Evolutionary conservation across 2,797 vertebrate genomes (phyloP).

Genomic region (Echeneis naucrates): DNA sequence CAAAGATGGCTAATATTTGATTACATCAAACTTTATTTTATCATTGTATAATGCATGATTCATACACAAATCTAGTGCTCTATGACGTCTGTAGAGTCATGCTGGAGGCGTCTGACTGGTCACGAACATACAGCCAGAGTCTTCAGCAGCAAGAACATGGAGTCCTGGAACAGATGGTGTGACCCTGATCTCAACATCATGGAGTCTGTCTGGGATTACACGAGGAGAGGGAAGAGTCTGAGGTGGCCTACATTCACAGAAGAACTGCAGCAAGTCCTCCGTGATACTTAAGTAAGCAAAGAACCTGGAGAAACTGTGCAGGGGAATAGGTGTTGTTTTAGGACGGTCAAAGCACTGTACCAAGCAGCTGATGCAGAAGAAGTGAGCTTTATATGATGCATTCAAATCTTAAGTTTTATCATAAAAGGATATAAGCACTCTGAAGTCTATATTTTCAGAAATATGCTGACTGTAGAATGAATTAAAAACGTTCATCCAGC

Average conservation of each 20-base stretch:
- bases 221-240: constrained; percentile 34
- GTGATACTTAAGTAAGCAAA: neutral
- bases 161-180: constrained; percentile 55
- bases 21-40: constrained; percentile 9
- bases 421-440: neutral
- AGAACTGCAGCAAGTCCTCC: constrained; percentile 10
- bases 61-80: neutral
- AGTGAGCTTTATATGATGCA: neutral
- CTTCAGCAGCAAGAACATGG: constrained; percentile 29
- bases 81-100: neutral
- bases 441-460: neutral
- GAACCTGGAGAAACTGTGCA: neutral
- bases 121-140: neutral
- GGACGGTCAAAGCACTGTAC: neutral
- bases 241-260: constrained; percentile 34
- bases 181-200: constrained; percentile 40
- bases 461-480: too few species aligned
- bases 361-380: neutral
- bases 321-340: neutral
- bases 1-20: neutral
- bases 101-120: neutral
- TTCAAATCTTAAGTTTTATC: neutral
- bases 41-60: constrained; percentile 2
- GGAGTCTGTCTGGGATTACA: constrained; percentile 54
- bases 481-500: neutral